phyloP scores from a whole-genome alignment of 2,888 invertebrate species.

The Macrostomum cliftonense region DNA sequence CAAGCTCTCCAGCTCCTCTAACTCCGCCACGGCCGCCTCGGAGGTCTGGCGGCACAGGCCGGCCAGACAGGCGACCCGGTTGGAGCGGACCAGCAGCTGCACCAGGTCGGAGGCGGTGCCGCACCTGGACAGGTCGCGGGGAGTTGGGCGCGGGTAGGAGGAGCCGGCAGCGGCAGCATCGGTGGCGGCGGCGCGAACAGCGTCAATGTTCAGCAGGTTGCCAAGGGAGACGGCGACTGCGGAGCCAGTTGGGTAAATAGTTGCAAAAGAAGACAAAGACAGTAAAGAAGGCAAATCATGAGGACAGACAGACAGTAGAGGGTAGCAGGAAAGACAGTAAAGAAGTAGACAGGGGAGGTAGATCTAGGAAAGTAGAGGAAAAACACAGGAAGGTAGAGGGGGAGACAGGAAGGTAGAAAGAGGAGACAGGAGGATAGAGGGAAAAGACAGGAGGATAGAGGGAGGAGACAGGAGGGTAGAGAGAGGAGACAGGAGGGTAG shows the following conservation, averaged over 20 bases:
- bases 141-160: constrained; percentile 1
- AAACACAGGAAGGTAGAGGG: too few species aligned
- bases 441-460: background rate
- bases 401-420: background rate
- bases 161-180: constrained; percentile 1
- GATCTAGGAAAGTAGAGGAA: background rate
- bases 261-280: constrained; percentile 4
- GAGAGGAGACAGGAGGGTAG: too few species aligned
- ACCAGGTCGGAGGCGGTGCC: background rate
- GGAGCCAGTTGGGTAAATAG: constrained; percentile 4
- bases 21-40: too few species aligned
- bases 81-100: background rate
- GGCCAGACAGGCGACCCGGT: too few species aligned
- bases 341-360: constrained; percentile 7
- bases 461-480: background rate
- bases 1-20: too few species aligned
- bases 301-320: too few species aligned
- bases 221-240: constrained; percentile 6
- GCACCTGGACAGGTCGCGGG: background rate
- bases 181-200: background rate
- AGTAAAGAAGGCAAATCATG: background rate
- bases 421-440: too few species aligned
- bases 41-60: too few species aligned
- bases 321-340: constrained; percentile 1
- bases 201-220: too few species aligned